These are phyloP conservation scores for Mola mola DNA, from an alignment of 2,113 vertebrate genomes.

Conservation along the genomic window DNA sequence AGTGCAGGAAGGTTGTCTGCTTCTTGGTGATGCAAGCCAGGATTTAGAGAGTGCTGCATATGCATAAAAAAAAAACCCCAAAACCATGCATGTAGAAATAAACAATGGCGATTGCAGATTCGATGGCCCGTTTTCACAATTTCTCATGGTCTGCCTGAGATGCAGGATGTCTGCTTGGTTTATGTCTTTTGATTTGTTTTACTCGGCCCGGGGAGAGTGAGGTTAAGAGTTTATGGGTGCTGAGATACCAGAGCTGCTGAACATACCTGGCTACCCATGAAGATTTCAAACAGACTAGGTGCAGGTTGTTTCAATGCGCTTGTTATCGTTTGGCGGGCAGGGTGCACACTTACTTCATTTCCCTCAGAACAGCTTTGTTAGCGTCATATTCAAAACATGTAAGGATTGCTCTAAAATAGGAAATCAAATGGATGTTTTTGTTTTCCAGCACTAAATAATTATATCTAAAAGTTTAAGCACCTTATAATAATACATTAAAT, in stretches of 20 bases:
- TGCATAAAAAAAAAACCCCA: slow-evolving; percentile 2
- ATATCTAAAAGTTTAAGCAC: no score
- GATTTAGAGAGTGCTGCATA: slow-evolving; percentile 8
- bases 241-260: slow-evolving; percentile 65
- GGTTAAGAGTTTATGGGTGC: slow-evolving; percentile 16
- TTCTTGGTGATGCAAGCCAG: slow-evolving; percentile 49
- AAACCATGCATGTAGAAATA: not conserved
- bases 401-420: no score
- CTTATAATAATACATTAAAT: no score
- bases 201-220: slow-evolving; percentile 11
- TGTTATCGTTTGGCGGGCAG: slow-evolving; percentile 26
- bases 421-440: no score
- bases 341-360: slow-evolving; percentile 2
- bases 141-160: slow-evolving; percentile 10
- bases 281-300: slow-evolving; percentile 48
- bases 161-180: slow-evolving; percentile 34
- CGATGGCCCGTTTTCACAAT: not conserved
- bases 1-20: no score
- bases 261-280: slow-evolving; percentile 52
- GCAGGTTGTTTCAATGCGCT: slow-evolving; percentile 30
- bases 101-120: not conserved
- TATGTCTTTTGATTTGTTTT: slow-evolving; percentile 44
- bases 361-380: slow-evolving; percentile 7
- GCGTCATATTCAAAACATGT: slow-evolving; percentile 22
- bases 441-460: no score